Evolutionary conservation across 2,113 vertebrate species (phyloP).

Genomic region (Solea senegalensis): DNA sequence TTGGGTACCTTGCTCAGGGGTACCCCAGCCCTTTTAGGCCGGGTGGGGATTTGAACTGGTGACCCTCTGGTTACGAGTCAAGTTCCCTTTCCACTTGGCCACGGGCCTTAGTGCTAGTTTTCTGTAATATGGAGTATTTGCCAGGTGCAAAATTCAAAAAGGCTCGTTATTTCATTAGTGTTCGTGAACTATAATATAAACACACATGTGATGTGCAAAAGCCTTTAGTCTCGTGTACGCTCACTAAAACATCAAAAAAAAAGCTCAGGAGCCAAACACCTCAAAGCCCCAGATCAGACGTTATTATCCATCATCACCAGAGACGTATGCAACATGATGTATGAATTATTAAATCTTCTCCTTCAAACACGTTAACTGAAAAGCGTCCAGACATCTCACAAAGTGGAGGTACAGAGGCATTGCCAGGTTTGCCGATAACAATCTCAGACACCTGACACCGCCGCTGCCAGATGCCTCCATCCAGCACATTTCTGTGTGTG

Average conservation of each 20-base stretch:
- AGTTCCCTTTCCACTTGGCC: too few relatives aligned
- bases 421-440: constrained; percentile 54
- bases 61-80: too few relatives aligned
- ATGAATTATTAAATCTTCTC: constrained; percentile 42
- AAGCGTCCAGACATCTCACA: constrained; percentile 25
- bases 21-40: too few relatives aligned
- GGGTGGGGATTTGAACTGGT: too few relatives aligned
- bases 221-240: neutral
- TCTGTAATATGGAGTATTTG: too few relatives aligned
- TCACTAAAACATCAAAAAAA: constrained; percentile 2
- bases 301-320: constrained; percentile 21
- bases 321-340: constrained; percentile 9
- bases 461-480: constrained; percentile 27
- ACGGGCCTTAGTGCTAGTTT: too few relatives aligned
- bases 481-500: constrained; percentile 25
- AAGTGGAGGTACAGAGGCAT: constrained; percentile 43
- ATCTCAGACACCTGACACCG: constrained; percentile 56
- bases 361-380: constrained; percentile 38
- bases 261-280: constrained; percentile 1
- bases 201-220: neutral
- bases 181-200: neutral
- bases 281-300: constrained; percentile 2
- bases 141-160: too few relatives aligned
- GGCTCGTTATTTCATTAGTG: too few relatives aligned
- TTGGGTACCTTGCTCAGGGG: too few relatives aligned